These are phyloP conservation scores for Contarinia nasturtii DNA, from an alignment of 1,140 invertebrate species.

Conservation along the genomic window DNA sequence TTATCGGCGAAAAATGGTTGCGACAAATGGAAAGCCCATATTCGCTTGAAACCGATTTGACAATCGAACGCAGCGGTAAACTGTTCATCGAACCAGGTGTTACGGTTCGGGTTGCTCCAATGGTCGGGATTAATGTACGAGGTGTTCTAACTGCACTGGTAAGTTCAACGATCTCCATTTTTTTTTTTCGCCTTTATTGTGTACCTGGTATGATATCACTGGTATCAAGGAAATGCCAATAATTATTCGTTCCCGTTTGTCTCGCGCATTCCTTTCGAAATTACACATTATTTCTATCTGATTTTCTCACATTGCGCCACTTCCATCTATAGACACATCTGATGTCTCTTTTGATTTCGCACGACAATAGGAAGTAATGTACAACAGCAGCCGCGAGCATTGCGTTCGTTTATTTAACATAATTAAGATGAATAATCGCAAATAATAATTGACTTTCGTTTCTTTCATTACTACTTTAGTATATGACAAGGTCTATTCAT, in stretches of 20 bases:
- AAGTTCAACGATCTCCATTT: conserved; percentile 23
- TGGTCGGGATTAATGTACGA: conserved; percentile 75
- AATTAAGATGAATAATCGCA: background rate
- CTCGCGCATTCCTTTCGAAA: background rate
- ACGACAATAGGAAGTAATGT: background rate
- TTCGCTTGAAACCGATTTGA: conserved; percentile 57
- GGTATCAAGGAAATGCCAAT: background rate
- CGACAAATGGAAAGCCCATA: conserved; percentile 48
- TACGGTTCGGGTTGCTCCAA: conserved; percentile 64
- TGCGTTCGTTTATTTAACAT: background rate
- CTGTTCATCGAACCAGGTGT: conserved; percentile 73
- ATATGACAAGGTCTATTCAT: background rate
- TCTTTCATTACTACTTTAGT: background rate
- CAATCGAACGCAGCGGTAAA: conserved; percentile 49
- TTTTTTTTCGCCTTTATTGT: background rate
- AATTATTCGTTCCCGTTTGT: background rate
- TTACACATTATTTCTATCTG: background rate
- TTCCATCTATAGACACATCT: background rate
- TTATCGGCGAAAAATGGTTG: conserved; percentile 29
- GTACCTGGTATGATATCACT: background rate
- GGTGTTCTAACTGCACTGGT: conserved; percentile 74
- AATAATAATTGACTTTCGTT: background rate
- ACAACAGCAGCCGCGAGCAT: background rate
- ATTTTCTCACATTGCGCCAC: background rate
- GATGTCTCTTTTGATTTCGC: background rate